Conservation (phyloP, 2,888 invertebrate genomes). For the Gasteruption jaculator region DNA sequence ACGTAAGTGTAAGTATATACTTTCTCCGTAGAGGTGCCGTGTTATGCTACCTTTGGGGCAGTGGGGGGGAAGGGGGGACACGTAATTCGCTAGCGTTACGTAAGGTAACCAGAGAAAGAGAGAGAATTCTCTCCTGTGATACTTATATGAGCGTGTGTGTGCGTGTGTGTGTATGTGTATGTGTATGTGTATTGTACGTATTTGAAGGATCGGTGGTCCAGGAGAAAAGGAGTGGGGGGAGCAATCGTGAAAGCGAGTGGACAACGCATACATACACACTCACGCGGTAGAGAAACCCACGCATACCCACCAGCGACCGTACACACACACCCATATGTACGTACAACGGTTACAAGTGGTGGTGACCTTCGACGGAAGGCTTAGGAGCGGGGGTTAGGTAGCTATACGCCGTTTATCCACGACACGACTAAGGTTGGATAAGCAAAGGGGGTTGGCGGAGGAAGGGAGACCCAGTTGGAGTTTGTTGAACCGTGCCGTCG, state of each 20-base stretch:
- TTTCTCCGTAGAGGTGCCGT: constrained; percentile 28
- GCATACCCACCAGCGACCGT: no score
- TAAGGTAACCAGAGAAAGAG: constrained; percentile 29
- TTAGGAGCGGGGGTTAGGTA: constrained; percentile 24
- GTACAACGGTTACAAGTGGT: constrained; percentile 28
- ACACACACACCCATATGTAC: constrained; percentile 6
- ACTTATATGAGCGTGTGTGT: no score
- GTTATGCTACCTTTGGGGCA: constrained; percentile 6
- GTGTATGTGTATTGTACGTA: constrained; percentile 14
- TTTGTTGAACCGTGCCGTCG: constrained; percentile 49
- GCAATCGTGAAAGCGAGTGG: constrained; percentile 10
- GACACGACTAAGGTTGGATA: constrained; percentile 18
- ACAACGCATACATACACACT: constrained; percentile 16
- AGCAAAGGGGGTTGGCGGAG: constrained; percentile 23
- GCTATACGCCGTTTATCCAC: no score
- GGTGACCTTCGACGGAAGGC: constrained; percentile 46
- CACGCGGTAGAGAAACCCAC: constrained; percentile 13
- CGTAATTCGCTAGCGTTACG: constrained; percentile 36
- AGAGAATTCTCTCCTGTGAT: constrained; percentile 26
- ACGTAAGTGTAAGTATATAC: constrained; percentile 26
- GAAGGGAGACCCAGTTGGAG: constrained; percentile 48
- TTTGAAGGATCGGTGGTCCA: constrained; percentile 9
- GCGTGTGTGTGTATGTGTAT: constrained; percentile 1
- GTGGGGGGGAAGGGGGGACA: no score
- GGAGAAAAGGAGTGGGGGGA: constrained; percentile 13